Evolutionary conservation across 2,797 vertebrate species (phyloP), one percentile per base, ranked within the genome.

Genomic region (Cryptoblepharus egeriae): DNA sequence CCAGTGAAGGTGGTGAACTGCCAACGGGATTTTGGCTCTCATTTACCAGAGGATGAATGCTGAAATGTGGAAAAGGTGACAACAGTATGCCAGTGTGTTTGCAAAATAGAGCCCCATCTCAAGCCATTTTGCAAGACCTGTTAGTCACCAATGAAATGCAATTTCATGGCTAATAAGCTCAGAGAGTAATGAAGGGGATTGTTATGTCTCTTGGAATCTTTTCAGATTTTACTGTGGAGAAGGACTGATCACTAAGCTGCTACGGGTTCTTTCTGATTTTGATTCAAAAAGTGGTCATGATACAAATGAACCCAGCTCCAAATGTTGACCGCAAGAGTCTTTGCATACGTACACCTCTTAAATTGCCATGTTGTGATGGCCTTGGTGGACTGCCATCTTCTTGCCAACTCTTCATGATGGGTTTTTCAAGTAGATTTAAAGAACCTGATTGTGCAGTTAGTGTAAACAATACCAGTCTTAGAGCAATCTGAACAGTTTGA

Each of bases 81-180:
- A 68, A 77, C 26, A 67, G 26, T 87, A 77, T 68, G 78, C 28
- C 49, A 64, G 65, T 30, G 20, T 1, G 13, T 64, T 24, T 15
- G 39, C 28, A 72, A 35, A 1, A 75, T 3, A n/a, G 3, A 87
- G 49, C 20, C 55, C 13, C 80, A 78, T 75, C 75, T 74, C 75
- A 65, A 81, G 42, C 28, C 74, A 58, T 58, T 75, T 79, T 79
- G 57, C 68, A 75, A 78, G 60, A 84, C 11, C 60, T 30, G 24
- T 55, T 78, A 57, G 60, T 67, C 82, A n/a, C 79, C 71, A 74
- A 75, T 83, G 72, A 87, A 86, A 82, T 60, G 83, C 81, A 26
- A 85, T 86, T 87, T 83, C 58, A 75, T 72, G 64, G 77, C 35
- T 75, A 80, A 81, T 86, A 81, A 89, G 20, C 35, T 76, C 60